These are phyloP conservation scores for Alexandromys fortis DNA, from an alignment of 2,113 vertebrate genomes.

Conservation along the genomic window DNA sequence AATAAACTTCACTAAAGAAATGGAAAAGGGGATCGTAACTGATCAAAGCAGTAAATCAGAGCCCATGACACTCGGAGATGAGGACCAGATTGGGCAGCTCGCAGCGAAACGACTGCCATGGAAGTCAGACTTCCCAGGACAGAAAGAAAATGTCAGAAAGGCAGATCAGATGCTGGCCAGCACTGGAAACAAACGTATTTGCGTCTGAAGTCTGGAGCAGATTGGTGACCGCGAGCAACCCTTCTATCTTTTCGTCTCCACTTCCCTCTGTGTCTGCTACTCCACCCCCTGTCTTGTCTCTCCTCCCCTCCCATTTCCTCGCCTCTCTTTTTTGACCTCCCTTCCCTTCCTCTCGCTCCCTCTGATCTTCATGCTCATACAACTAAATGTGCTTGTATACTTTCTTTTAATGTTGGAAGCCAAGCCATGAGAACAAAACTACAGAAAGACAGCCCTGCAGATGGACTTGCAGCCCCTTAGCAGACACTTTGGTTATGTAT, in stretches of 20 bases:
- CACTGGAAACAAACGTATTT: fast-evolving
- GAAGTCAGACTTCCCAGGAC: neutral
- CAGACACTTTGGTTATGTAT: neutral
- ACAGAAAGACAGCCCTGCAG: neutral
- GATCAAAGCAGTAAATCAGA: slow-evolving; percentile 47
- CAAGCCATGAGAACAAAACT: neutral
- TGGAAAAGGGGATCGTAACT: neutral
- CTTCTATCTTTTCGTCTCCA: too few relatives aligned
- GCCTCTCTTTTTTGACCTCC: neutral
- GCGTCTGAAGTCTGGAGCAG: neutral
- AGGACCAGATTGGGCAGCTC: neutral
- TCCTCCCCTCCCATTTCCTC: too few relatives aligned
- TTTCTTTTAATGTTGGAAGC: slow-evolving; percentile 18
- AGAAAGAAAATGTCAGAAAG: neutral
- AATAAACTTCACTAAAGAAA: slow-evolving; percentile 57
- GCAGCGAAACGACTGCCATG: neutral
- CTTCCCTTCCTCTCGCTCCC: neutral
- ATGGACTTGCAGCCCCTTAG: neutral
- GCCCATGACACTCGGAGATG: neutral
- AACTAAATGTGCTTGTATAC: neutral
- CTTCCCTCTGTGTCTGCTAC: fast-evolving
- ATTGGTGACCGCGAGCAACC: neutral
- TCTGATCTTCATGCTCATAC: neutral
- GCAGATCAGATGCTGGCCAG: neutral
- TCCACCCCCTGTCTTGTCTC: neutral